Evolutionary conservation across 2,888 invertebrate genomes (phyloP), one percentile per base, ranked within the genome.

Genomic region (Sepioteuthis lessoniana): DNA sequence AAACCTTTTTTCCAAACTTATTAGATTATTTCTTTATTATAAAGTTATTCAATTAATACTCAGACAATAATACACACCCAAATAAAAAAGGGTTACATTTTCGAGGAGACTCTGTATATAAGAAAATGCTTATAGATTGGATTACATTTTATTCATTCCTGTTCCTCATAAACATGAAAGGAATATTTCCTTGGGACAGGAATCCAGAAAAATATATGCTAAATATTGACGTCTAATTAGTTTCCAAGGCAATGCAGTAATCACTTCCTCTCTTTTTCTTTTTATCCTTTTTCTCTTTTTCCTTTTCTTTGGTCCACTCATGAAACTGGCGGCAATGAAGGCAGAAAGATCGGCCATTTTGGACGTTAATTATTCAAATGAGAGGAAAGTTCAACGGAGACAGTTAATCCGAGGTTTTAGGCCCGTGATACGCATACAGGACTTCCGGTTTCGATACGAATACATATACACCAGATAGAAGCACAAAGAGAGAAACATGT

Each of bases 351-450:
- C 76, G n/a, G 76, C 76, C 76, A 13, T 76, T 4, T 76, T 76
- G 76, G 76, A 76, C n/a, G 76, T n/a, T 76, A 76, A 35, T 76
- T 76, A 76, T 76, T 76, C 76, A 76, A 76, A 76, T 76, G 76
- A 76, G 76, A 76, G 35, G n/a, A 76, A 76, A 76, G 76, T 76
- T 35, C 76, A 76, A 76, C 76, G 76, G n/a, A 76, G 76, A 76
- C 76, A 35, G n/a, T 76, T 76, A n/a, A 76, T 76, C 76, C 76
- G n/a, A 76, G 76, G 76, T 76, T 76, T 76, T 76, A 76, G 76
- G n/a, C 76, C 76, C n/a, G n/a, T 35, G 76, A 76, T 76, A 76
- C 76, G n/a, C 76, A 35, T 76, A 31, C 76, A 8, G 28, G 76
- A 76, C 76, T 31, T 76, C 76, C n/a, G 21, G 76, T n/a, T n/a